Evolutionary conservation across 92 coral and sea anemone species (phyloP).

Genomic region (Micromussa lordhowensis): DNA sequence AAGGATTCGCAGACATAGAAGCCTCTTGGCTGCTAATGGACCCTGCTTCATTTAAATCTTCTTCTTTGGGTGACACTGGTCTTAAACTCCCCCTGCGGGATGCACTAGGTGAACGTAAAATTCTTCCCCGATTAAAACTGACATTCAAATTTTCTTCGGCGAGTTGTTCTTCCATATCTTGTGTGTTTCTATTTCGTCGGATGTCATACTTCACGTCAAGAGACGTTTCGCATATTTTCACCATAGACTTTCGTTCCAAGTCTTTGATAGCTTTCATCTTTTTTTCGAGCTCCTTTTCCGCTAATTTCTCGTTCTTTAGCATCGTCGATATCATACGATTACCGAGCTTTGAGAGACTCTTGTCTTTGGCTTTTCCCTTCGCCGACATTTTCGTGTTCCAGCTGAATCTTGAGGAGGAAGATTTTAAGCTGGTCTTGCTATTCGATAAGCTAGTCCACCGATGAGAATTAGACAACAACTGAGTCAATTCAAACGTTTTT

Average conservation of each 20-base stretch:
- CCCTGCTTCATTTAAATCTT: conserved; percentile 8
- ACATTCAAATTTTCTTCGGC: background rate
- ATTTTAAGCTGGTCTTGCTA: background rate
- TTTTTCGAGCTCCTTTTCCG: conserved; percentile 80
- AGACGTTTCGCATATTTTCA: conserved; percentile 66
- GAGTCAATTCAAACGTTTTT: background rate
- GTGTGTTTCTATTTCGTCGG: conserved; percentile 33
- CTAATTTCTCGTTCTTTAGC: conserved; percentile 70
- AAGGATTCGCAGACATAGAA: conserved; percentile 4
- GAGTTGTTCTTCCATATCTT: conserved; percentile 27
- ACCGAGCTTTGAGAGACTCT: conserved; percentile 64
- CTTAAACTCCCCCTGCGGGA: conserved; percentile 31
- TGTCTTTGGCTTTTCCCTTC: conserved; percentile 65
- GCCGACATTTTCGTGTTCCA: conserved; percentile 22
- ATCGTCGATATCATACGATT: conserved; percentile 64
- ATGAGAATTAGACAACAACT: background rate
- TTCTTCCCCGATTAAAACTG: background rate
- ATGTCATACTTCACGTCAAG: conserved; percentile 75
- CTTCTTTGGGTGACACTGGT: background rate
- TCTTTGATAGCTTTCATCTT: conserved; percentile 71
- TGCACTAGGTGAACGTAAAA: background rate
- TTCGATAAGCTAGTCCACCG: background rate
- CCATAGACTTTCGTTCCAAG: conserved; percentile 78
- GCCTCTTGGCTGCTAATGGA: background rate
- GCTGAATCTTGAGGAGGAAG: background rate